Percentiles rank a stretch among this genome's conserved stretches.
phyloP scores from a whole-genome alignment of 2,888 invertebrate species.

The Parnassius glacialis region DNA sequence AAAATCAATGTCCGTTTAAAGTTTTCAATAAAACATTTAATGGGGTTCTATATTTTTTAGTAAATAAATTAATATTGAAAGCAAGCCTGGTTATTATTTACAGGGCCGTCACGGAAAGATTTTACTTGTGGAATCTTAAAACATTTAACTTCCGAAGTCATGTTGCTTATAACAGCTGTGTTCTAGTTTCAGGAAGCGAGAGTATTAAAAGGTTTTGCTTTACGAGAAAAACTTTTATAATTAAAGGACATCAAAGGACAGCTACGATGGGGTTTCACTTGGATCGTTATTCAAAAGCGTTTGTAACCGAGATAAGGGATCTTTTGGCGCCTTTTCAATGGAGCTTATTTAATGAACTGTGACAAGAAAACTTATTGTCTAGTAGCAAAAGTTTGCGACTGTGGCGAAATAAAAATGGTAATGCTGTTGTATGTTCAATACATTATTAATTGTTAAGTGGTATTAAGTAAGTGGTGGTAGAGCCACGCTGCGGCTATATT shows the following conservation, averaged over 20 bases:
- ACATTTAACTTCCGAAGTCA: conserved; percentile 34
- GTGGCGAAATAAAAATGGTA: background rate
- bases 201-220: conserved; percentile 56
- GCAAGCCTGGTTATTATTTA: too few relatives aligned
- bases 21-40: too few relatives aligned
- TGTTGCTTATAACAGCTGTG: conserved; percentile 35
- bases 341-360: conserved; percentile 70
- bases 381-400: background rate
- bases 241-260: conserved; percentile 78
- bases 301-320: conserved; percentile 72
- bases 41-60: too few relatives aligned
- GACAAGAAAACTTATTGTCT: conserved; percentile 54
- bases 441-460: too few relatives aligned
- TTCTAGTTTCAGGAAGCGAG: conserved; percentile 32
- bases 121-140: background rate
- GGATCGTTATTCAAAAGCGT: conserved; percentile 74
- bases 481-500: too few relatives aligned
- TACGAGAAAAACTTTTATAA: conserved; percentile 76
- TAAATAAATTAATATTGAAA: too few relatives aligned
- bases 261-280: conserved; percentile 75
- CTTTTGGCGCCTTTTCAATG: conserved; percentile 67
- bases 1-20: too few relatives aligned
- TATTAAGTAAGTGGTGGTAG: too few relatives aligned
- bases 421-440: too few relatives aligned
- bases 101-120: background rate